Evolutionary conservation across 2,113 vertebrate species (phyloP).

Genomic region (Fregata magnificens): DNA sequence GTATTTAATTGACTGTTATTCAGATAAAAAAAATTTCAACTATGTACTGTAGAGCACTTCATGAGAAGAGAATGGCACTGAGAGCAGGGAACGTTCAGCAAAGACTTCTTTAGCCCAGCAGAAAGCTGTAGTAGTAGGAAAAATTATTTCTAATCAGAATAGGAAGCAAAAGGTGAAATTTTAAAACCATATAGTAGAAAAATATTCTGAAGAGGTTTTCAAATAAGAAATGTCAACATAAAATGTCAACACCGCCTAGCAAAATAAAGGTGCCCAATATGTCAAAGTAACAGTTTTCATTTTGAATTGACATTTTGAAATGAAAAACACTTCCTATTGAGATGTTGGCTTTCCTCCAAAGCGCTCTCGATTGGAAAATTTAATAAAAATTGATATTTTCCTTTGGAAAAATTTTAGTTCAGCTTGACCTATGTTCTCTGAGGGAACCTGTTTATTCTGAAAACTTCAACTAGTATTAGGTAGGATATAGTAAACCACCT

Average conservation of each 20-base stretch:
- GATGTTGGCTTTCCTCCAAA: not conserved
- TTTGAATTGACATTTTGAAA: not conserved
- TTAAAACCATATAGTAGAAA: not conserved
- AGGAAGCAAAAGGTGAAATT: not conserved
- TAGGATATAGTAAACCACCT: not conserved
- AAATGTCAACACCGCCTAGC: not conserved
- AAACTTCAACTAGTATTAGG: not conserved
- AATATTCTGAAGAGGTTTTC: not conserved
- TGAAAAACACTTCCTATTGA: not conserved
- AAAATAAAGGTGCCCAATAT: not conserved
- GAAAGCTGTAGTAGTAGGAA: not conserved
- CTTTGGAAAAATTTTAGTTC: not conserved
- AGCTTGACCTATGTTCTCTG: not conserved
- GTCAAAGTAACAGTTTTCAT: not conserved
- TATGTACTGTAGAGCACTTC: not conserved
- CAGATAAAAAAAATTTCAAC: not conserved
- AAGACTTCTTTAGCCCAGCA: not conserved
- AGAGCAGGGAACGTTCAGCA: not conserved
- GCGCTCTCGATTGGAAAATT: not conserved
- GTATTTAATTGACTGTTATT: not conserved
- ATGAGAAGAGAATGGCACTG: not conserved
- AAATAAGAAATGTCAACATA: not conserved
- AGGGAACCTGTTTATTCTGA: not conserved
- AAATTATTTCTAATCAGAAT: not conserved
- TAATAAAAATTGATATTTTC: not conserved